These are phyloP conservation scores for Bovichtus variegatus DNA, from an alignment of 2,797 vertebrate genomes.

Conservation along the genomic window DNA sequence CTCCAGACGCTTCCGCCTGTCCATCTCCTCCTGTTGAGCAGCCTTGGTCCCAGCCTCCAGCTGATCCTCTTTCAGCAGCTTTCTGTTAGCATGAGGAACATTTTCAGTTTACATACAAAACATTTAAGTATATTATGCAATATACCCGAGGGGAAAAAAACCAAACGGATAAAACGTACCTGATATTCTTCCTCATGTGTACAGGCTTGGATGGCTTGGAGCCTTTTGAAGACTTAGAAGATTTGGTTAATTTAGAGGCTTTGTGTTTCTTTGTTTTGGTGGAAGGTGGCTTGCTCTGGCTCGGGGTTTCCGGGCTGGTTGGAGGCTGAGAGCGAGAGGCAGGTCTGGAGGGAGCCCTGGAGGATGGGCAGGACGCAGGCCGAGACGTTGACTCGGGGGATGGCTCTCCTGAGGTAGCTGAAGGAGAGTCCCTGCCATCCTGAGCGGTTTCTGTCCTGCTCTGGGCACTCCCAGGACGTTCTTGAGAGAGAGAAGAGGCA, in stretches of 20 bases:
- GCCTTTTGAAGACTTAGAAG: conserved; percentile 81
- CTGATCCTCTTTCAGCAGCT: conserved; percentile 96
- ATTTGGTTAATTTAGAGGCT: conserved; percentile 79
- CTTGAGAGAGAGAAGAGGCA: conserved; percentile 70
- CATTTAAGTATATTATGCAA: background rate
- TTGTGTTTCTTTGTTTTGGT: conserved; percentile 89
- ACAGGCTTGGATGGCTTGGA: conserved; percentile 87
- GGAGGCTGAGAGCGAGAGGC: conserved; percentile 69
- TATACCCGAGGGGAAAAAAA: background rate
- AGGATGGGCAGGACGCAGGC: conserved; percentile 85
- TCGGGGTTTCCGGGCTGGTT: conserved; percentile 73
- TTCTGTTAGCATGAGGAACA: conserved; percentile 82
- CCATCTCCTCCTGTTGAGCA: conserved; percentile 97
- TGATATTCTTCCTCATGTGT: conserved; percentile 98
- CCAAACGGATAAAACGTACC: conserved; percentile 79
- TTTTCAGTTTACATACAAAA: background rate
- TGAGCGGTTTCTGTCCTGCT: conserved; percentile 85
- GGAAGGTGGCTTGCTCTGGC: conserved; percentile 82
- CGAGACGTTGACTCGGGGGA: conserved; percentile 83
- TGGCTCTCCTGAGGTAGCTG: conserved; percentile 93
- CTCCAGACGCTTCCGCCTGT: conserved; percentile 95
- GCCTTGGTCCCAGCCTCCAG: conserved; percentile 97
- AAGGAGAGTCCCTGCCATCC: conserved; percentile 87
- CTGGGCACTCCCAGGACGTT: conserved; percentile 87
- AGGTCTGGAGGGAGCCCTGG: conserved; percentile 83